Percentiles rank a stretch among this genome's conserved stretches.
Evolutionary conservation across 2,888 invertebrate species (phyloP).

Genomic region (Stenurella melanura): DNA sequence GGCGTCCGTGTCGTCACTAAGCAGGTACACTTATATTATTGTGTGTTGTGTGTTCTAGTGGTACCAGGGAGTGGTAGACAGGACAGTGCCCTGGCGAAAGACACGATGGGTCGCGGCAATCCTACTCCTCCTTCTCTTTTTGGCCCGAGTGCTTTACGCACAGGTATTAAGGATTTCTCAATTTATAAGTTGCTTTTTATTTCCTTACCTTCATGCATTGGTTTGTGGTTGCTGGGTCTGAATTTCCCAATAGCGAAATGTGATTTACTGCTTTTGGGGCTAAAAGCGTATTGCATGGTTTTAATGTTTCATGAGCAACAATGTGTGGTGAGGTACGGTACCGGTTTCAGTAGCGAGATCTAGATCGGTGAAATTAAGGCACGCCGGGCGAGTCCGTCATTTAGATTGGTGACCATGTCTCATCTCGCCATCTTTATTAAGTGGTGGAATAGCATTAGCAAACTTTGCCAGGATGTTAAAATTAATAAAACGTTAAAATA

Average conservation of each 20-base stretch:
- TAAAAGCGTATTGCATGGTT: not conserved
- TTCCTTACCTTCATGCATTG: constrained; percentile 31
- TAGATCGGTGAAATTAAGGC: too few relatives aligned
- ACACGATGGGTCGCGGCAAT: constrained; percentile 71
- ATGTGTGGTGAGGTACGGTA: too few relatives aligned
- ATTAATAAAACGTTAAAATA: too few relatives aligned
- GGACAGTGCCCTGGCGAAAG: constrained; percentile 73
- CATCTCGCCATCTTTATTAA: too few relatives aligned
- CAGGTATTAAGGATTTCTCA: constrained; percentile 68
- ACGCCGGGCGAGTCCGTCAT: too few relatives aligned
- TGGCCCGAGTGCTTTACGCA: constrained; percentile 72
- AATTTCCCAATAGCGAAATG: constrained; percentile 19
- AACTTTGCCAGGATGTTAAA: too few relatives aligned
- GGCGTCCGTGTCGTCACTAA: constrained; percentile 87
- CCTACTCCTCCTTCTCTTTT: constrained; percentile 70
- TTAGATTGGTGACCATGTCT: too few relatives aligned
- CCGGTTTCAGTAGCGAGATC: too few relatives aligned
- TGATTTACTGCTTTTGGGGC: not conserved
- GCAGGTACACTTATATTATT: constrained; percentile 79
- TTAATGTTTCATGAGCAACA: not conserved
- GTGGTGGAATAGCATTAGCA: too few relatives aligned
- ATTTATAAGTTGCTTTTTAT: constrained; percentile 47
- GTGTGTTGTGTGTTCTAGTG: constrained; percentile 71
- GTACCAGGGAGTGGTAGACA: constrained; percentile 75
- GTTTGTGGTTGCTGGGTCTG: constrained; percentile 9